A percentile compares a stretch with the other conserved stretches of the same genome.
Evolutionary conservation across 2,113 vertebrate genomes (phyloP).

Genomic region (Parus major): DNA sequence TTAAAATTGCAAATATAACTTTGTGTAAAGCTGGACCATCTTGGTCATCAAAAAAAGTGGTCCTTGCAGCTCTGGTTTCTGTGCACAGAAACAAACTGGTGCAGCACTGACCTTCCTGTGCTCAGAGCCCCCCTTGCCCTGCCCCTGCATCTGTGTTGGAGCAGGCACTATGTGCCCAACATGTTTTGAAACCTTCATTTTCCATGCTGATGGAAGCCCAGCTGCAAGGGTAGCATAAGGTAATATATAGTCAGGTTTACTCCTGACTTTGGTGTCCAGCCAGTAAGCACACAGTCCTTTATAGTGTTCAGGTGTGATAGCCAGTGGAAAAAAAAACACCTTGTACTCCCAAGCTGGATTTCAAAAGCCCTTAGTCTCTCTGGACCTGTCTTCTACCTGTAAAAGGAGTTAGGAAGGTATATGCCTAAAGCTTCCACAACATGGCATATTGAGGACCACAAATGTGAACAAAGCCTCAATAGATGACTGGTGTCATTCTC

Average conservation of each 20-base stretch:
- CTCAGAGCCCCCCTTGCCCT: background rate
- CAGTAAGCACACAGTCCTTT: background rate
- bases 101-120: rapidly evolving
- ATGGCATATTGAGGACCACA: background rate
- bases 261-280: background rate
- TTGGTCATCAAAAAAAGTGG: background rate
- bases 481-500: background rate
- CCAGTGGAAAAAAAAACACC: background rate
- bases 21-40: background rate
- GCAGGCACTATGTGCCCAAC: background rate
- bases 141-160: rapidly evolving
- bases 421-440: background rate
- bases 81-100: background rate
- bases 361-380: background rate
- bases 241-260: background rate
- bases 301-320: background rate
- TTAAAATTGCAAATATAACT: rapidly evolving
- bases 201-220: background rate
- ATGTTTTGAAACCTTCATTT: background rate
- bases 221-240: background rate
- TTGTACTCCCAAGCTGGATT: rapidly evolving
- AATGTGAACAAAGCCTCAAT: background rate
- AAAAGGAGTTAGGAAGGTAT: background rate
- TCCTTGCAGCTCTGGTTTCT: background rate
- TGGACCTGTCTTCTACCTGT: background rate